These are phyloP conservation scores for Folsomia candida DNA, from an alignment of 2,888 invertebrate species.

Conservation along the genomic window DNA sequence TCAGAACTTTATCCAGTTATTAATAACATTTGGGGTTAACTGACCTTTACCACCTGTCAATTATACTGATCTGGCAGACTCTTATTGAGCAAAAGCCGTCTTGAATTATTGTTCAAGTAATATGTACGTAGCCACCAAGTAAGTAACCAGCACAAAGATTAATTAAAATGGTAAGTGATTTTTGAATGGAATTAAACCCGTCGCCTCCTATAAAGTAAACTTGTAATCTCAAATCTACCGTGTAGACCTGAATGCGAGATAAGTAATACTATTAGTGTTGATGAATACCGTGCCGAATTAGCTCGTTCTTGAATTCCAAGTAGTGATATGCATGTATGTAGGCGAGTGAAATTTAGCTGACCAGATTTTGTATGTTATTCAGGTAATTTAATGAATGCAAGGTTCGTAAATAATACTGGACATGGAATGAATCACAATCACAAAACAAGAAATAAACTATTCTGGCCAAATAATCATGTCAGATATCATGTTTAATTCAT, in stretches of 20 bases:
- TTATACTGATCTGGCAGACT: neutral
- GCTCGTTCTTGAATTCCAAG: neutral
- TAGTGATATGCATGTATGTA: neutral
- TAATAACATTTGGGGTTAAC: slow-evolving; percentile 21
- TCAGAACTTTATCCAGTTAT: no score
- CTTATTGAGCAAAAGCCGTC: slow-evolving; percentile 1
- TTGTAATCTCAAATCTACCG: neutral
- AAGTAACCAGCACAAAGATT: neutral
- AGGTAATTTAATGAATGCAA: neutral
- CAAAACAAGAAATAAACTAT: slow-evolving; percentile 5
- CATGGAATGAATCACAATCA: slow-evolving; percentile 2
- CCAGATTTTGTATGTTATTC: neutral
- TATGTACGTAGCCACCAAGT: slow-evolving; percentile 1
- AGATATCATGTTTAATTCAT: slow-evolving; percentile 43
- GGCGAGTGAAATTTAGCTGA: neutral
- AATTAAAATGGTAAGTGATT: slow-evolving; percentile 3
- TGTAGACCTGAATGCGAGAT: neutral
- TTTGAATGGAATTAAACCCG: neutral
- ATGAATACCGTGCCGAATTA: slow-evolving; percentile 9
- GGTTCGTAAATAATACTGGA: neutral
- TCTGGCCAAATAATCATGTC: slow-evolving; percentile 24
- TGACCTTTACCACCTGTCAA: slow-evolving; percentile 21
- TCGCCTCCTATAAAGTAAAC: neutral
- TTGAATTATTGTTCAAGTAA: slow-evolving; percentile 7
- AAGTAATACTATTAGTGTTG: neutral